These are phyloP conservation scores for Crenichthys baileyi DNA, from an alignment of 2,797 vertebrate genomes.

Conservation along the genomic window DNA sequence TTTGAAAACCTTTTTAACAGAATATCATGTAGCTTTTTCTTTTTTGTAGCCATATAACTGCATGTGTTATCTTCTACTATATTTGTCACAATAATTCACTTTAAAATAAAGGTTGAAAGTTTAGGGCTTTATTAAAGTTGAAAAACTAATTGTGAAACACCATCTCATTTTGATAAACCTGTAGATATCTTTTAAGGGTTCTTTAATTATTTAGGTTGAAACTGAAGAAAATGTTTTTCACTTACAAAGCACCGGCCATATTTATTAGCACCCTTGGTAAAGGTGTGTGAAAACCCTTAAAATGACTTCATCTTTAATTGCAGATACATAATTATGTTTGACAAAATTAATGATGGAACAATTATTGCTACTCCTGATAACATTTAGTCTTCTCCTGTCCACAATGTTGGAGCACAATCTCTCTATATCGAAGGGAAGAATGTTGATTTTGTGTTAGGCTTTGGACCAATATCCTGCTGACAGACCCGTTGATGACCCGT, in stretches of 20 bases:
- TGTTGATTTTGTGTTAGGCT: background rate
- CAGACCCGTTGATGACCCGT: background rate
- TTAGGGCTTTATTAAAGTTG: background rate
- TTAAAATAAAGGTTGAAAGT: background rate
- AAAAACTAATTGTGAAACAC: background rate
- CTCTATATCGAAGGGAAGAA: background rate
- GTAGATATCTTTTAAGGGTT: background rate
- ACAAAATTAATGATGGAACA: background rate
- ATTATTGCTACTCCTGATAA: background rate
- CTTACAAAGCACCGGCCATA: background rate
- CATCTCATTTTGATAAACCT: background rate
- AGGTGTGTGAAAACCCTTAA: background rate
- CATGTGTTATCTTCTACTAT: background rate
- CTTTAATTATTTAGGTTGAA: slow-evolving; percentile 21
- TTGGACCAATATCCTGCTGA: background rate
- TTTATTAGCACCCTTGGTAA: background rate
- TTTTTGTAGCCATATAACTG: background rate
- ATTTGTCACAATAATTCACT: background rate
- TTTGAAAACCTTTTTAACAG: background rate
- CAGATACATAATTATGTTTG: background rate
- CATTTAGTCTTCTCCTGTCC: background rate
- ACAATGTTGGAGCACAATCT: background rate
- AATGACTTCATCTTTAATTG: background rate
- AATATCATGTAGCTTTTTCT: background rate
- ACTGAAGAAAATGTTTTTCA: slow-evolving; percentile 25